phyloP scores from a whole-genome alignment of 2,888 invertebrate genomes.

The Cacoxenus indagator region DNA sequence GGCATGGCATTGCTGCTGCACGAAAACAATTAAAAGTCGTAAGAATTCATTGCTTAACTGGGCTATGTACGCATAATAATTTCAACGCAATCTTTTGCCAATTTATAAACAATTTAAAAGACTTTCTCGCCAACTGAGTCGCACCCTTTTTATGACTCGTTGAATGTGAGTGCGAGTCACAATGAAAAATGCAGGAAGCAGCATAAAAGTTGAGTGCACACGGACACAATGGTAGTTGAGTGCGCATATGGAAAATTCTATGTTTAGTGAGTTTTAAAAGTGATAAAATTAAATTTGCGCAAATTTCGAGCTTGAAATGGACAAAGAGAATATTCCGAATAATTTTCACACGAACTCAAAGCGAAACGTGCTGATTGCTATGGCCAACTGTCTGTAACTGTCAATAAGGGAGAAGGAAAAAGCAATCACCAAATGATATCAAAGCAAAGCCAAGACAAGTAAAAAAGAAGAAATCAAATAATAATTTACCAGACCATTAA shows the following conservation, averaged over 20 bases:
- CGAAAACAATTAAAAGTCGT: conserved; percentile 21
- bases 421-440: not conserved
- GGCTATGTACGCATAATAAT: conserved; percentile 9
- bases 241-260: too few species aligned
- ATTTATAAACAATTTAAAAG: conserved; percentile 17
- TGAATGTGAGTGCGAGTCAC: not conserved
- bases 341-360: not conserved
- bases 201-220: too few species aligned
- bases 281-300: too few species aligned
- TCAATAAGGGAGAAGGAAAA: not conserved
- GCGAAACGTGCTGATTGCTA: not conserved
- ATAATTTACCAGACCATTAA: conserved; percentile 64
- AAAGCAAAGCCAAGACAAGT: not conserved
- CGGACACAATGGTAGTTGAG: too few species aligned
- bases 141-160: not conserved
- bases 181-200: not conserved
- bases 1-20: not conserved
- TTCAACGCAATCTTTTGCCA: conserved; percentile 15
- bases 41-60: conserved; percentile 21
- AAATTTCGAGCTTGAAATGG: too few species aligned
- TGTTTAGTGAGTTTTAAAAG: too few species aligned
- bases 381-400: not conserved
- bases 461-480: conserved; percentile 32
- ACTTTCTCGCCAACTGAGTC: not conserved
- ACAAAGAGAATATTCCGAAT: too few species aligned